These are phyloP conservation scores for Myioborus miniatus DNA, from an alignment of 2,797 vertebrate genomes.

Conservation along the genomic window DNA sequence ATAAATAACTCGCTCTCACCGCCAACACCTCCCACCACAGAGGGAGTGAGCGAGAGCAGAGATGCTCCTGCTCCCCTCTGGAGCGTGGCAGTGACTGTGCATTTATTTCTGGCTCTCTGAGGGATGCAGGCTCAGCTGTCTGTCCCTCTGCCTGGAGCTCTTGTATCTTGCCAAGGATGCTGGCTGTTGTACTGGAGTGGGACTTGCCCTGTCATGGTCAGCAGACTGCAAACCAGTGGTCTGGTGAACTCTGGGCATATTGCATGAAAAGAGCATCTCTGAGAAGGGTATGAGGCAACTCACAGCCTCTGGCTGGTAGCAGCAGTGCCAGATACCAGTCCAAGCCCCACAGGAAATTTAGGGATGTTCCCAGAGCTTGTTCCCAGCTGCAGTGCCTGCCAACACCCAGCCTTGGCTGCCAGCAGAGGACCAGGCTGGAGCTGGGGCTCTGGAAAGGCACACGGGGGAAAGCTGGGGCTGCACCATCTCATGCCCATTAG, in stretches of 20 bases:
- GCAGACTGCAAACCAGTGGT: not conserved
- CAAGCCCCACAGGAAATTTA: not conserved
- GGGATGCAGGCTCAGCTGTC: not conserved
- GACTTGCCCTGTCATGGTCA: not conserved
- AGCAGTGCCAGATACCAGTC: not conserved
- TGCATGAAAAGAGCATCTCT: not conserved
- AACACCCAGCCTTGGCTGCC: not conserved
- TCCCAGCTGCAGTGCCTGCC: not conserved
- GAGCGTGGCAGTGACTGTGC: not conserved
- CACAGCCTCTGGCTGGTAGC: not conserved
- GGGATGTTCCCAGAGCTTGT: not conserved
- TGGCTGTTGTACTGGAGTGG: not conserved
- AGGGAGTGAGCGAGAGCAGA: not conserved
- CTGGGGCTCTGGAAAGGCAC: not conserved
- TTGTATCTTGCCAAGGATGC: not conserved
- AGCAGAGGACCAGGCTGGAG: not conserved
- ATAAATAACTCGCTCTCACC: constrained; percentile 4
- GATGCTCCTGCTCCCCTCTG: not conserved
- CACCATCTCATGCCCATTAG: not conserved
- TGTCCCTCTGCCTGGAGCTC: not conserved
- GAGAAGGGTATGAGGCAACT: not conserved
- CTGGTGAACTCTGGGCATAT: not conserved
- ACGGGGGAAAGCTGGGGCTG: not conserved
- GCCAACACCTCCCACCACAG: constrained; percentile 34
- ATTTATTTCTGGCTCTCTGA: constrained; percentile 34